Base-by-base conservation (phyloP, 2,888 invertebrate genomes). In the Glomeris marginata region DNA sequence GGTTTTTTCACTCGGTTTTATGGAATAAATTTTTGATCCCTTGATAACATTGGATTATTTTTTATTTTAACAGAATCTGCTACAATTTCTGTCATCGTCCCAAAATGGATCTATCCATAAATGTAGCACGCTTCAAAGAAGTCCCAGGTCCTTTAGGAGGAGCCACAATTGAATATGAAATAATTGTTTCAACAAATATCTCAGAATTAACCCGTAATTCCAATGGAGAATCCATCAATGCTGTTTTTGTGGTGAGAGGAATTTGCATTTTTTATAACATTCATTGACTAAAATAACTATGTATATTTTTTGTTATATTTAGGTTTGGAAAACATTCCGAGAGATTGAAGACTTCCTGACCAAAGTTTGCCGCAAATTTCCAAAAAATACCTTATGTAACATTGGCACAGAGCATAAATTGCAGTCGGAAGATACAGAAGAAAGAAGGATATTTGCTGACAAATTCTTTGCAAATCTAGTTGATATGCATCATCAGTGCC, bases 101-200 rank as follows among this genome's bases (percentile, higher is more conserved):
- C n/a, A n/a, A n/a, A n/a, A 38, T 18, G 18, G 18, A 38, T 3
- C 40, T 47, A 22, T 37, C 37, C 6, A 40, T 47, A 20, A 38
- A 18, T 38, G 47, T 47, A 13, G 20, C 6, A 3, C 35, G 41
- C 21, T 41, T 43, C 10, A 42, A 49, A 37, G 49, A 43, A 16
- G 49, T 49, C 21, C 18, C 49, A 8, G 42, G 49, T 11, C 49
- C 49, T 20, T 41, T 49, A 28, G 49, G 49, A 36, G 49, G 49
- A 49, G 4, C 37, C 11, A 43, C 49, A 22, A 36, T 49, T 5
- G 49, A 49, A 20, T 49, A 49, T 36, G 36, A 22, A 10, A 36
- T 49, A n/a, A 41, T 37, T 16, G 36, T 49, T 10, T 37, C 42
- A 1, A 49, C 49, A n/a, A 18, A 36, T 20, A 21, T 22, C 22